These are phyloP conservation scores for Vidua macroura DNA, from an alignment of 2,113 vertebrate genomes.

Conservation along the genomic window DNA sequence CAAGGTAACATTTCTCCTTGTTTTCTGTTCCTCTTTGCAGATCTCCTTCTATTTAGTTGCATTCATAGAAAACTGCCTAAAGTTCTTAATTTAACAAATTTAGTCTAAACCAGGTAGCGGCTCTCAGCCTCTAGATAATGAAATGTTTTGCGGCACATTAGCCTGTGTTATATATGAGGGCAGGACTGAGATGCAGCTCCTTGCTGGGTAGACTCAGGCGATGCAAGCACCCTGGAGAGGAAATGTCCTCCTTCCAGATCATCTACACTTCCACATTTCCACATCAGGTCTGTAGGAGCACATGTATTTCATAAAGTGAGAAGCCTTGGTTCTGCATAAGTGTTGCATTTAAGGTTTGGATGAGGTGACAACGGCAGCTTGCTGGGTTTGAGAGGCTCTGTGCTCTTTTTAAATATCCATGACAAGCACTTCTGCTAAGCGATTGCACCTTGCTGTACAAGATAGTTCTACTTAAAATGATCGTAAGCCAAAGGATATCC, in stretches of 20 bases:
- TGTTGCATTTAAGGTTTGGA: background rate
- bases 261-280: background rate
- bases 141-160: background rate
- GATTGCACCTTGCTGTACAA: background rate
- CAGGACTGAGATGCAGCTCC: background rate
- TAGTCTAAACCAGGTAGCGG: background rate
- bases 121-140: background rate
- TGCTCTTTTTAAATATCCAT: background rate
- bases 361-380: background rate
- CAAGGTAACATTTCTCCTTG: background rate
- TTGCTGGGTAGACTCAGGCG: background rate
- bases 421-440: background rate
- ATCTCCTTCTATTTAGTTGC: background rate
- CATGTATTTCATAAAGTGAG: background rate
- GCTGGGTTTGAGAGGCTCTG: background rate
- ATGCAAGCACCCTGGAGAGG: background rate
- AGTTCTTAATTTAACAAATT: background rate
- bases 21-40: background rate
- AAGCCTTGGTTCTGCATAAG: background rate
- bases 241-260: background rate
- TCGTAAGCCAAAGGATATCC: background rate
- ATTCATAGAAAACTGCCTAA: background rate
- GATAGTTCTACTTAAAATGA: background rate
- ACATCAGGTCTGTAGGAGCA: background rate
- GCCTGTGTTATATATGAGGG: background rate